Evolutionary conservation across 2,797 vertebrate species (phyloP).

Genomic region (Manis javanica): DNA sequence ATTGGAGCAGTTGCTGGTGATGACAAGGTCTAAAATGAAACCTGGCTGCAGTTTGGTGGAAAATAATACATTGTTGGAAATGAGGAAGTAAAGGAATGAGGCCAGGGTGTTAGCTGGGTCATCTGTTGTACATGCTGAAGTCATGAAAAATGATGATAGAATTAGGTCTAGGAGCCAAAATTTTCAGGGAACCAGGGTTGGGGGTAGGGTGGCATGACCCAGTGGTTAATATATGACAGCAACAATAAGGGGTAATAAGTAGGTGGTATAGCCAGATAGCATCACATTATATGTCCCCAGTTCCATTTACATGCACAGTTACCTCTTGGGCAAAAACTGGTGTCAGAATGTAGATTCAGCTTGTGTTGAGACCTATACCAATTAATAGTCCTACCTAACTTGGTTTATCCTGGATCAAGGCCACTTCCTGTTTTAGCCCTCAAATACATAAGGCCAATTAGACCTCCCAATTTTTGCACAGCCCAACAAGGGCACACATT

Average conservation of each 20-base stretch:
- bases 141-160: not conserved
- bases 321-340: not conserved
- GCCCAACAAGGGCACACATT: not conserved
- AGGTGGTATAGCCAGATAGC: not conserved
- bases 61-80: conserved; percentile 29
- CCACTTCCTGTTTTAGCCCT: not conserved
- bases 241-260: not conserved
- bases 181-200: not conserved
- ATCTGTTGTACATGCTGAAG: conserved; percentile 19
- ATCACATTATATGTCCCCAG: not conserved
- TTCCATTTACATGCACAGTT: not conserved
- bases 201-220: not conserved
- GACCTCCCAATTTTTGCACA: not conserved
- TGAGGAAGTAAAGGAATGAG: not conserved
- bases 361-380: not conserved
- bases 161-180: not conserved
- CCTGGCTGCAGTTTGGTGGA: not conserved
- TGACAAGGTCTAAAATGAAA: conserved; percentile 50
- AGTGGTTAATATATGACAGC: not conserved
- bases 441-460: not conserved
- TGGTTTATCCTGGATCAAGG: not conserved
- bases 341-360: not conserved
- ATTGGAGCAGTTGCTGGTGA: conserved; percentile 23
- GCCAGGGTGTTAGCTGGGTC: not conserved
- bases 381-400: not conserved